Percentiles rank a stretch among this genome's conserved stretches.
phyloP scores from a whole-genome alignment of 1,140 invertebrate species.

The Sycobia sp. region DNA sequence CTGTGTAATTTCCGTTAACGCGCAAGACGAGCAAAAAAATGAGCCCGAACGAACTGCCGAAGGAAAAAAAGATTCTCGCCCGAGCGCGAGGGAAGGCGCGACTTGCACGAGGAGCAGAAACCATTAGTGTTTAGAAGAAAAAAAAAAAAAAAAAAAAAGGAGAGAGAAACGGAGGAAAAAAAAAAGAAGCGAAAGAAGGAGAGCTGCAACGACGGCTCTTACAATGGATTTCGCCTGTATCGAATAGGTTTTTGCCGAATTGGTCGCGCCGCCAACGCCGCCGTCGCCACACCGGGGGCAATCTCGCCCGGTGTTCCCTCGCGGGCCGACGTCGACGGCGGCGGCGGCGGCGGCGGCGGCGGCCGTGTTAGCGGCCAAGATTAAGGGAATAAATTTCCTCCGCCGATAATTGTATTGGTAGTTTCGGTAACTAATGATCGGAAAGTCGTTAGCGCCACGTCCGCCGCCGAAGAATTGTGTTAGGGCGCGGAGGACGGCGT shows the following conservation, averaged over 20 bases:
- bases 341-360: too few relatives aligned
- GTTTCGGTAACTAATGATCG: slow-evolving; percentile 63
- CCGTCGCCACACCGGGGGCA: too few relatives aligned
- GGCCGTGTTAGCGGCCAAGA: slow-evolving; percentile 42
- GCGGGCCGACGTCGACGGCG: too few relatives aligned
- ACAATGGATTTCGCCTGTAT: slow-evolving; percentile 19
- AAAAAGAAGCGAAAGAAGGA: too few relatives aligned
- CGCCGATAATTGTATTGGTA: slow-evolving; percentile 62
- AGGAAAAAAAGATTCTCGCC: neutral
- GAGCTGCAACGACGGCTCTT: slow-evolving; percentile 15
- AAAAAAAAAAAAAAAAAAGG: neutral
- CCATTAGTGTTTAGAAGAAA: slow-evolving; percentile 19
- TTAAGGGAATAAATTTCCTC: slow-evolving; percentile 60
- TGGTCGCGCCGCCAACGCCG: too few relatives aligned
- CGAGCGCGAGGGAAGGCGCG: neutral
- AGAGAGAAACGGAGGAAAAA: too few relatives aligned
- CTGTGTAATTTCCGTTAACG: too few relatives aligned
- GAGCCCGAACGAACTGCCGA: too few relatives aligned
- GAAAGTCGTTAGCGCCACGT: slow-evolving; percentile 59
- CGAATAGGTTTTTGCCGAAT: slow-evolving; percentile 44
- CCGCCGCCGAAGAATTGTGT: slow-evolving; percentile 44
- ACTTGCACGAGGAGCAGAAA: neutral
- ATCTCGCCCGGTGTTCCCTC: slow-evolving; percentile 40
- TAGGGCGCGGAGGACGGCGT: slow-evolving; percentile 34
- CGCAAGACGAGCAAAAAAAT: too few relatives aligned